Base-by-base conservation (phyloP, 2,797 vertebrate species). In the Halcyon leucocephala region DNA sequence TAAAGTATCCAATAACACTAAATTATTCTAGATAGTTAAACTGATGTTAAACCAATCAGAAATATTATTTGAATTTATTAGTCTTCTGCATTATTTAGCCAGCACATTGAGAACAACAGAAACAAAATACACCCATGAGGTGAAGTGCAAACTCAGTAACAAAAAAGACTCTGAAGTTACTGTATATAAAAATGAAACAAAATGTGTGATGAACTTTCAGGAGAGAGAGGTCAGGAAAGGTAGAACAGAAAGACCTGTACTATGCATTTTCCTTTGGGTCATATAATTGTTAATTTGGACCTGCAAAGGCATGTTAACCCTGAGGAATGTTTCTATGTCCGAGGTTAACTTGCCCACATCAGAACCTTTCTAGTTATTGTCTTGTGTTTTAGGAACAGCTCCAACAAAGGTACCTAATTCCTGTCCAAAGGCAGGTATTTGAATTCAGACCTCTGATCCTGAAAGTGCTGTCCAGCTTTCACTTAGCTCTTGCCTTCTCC, bases 21-120 rank as follows among this genome's bases (percentile, higher is more conserved):
- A 98, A 98, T 98, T 97, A 98, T 96, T 97, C 91, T 95, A 94
- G 91, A 92, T 93, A 96, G 97, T 96, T 98, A 97, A 97, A 96
- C 92, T 92, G 92, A 97, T 96, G 94, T 92, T 96, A 97, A 95
- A 87, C 93, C 96, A 98, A 97, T 98, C 96, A 97, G 77, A 97
- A 97, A 93, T 95, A 86, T 94, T 95, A 98, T 97, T 97, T 93
- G 84, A 96, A 96, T 97, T 94, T 97, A 98, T 98, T 97, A 97
- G 90, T 66, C 83, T 95, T 91, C 89, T 78, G 49, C 73, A 78
- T 96, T 97, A 96, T 97, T 97, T 97, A 97, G 87, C 94, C 96
- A 97, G 91, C 94, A 96, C 86, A 93, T 80, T 33, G 66, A 90
- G 79, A 86, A 87, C 90, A 97, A 88, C 89, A 96, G 95, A 97